phyloP scores from a whole-genome alignment of 1,140 invertebrate genomes.

The Rhyzopertha dominica region DNA sequence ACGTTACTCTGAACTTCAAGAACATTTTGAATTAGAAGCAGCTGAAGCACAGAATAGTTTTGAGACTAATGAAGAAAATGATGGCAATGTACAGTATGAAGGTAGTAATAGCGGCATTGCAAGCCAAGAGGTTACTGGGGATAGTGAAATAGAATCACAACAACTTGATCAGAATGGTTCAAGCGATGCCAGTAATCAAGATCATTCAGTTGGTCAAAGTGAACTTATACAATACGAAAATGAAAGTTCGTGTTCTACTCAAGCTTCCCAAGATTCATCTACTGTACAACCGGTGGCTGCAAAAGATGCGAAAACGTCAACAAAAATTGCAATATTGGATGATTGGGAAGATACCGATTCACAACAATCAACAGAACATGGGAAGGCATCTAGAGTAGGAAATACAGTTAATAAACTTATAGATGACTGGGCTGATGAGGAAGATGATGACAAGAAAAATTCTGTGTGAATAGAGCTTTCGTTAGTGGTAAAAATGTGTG shows the following conservation, averaged over 20 bases:
- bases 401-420: constrained; percentile 42
- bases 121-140: neutral
- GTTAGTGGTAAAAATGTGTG: no score
- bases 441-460: constrained; percentile 31
- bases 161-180: neutral
- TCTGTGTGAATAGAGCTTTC: no score
- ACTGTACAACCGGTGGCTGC: constrained; percentile 1
- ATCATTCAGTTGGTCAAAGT: constrained; percentile 7
- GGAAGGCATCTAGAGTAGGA: constrained; percentile 8
- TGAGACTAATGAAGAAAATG: no score
- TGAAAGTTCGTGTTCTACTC: no score
- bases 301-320: constrained; percentile 7
- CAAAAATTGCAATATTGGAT: constrained; percentile 37
- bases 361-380: constrained; percentile 30
- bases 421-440: constrained; percentile 46
- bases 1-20: no score
- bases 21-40: no score
- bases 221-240: constrained; percentile 4
- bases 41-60: no score
- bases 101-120: no score
- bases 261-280: constrained; percentile 1
- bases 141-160: neutral
- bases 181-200: neutral
- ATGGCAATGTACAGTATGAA: no score
- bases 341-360: constrained; percentile 46